A percentile compares a stretch with the other conserved stretches of the same genome.
phyloP scores from a whole-genome alignment of 2,888 invertebrate species.

The Onthophagus sagittarius region DNA sequence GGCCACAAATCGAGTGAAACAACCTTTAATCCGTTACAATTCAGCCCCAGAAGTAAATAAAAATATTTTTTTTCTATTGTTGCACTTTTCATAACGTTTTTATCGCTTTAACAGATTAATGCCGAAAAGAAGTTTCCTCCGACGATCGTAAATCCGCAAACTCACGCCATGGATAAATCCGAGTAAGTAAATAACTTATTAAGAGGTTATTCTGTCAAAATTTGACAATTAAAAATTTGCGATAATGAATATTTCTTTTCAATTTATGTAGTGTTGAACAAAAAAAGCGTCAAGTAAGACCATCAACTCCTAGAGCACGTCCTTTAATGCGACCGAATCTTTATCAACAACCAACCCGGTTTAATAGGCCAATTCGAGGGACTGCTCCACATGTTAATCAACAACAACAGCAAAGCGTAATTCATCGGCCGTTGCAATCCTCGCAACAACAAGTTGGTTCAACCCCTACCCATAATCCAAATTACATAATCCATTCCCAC shows the following conservation, averaged over 20 bases:
- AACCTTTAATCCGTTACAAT: neutral
- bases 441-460: conserved; percentile 7
- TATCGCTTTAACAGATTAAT: conserved; percentile 14
- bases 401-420: neutral
- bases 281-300: no score
- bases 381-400: conserved; percentile 2
- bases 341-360: conserved; percentile 34
- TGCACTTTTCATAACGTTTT: neutral
- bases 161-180: neutral
- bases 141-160: neutral
- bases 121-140: neutral
- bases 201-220: neutral
- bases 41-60: neutral
- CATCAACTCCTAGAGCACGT: conserved; percentile 42
- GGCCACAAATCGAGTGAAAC: neutral
- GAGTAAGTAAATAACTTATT: neutral
- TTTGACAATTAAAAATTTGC: neutral
- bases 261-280: no score
- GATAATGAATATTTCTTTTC: no score
- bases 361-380: no score
- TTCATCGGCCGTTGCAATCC: conserved; percentile 11
- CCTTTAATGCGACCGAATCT: conserved; percentile 35
- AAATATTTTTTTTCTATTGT: neutral
- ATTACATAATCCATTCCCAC: conserved; percentile 27
- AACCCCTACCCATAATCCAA: conserved; percentile 15